phyloP scores from a whole-genome alignment of 2,888 invertebrate genomes.

The Drosophila sordidula region DNA sequence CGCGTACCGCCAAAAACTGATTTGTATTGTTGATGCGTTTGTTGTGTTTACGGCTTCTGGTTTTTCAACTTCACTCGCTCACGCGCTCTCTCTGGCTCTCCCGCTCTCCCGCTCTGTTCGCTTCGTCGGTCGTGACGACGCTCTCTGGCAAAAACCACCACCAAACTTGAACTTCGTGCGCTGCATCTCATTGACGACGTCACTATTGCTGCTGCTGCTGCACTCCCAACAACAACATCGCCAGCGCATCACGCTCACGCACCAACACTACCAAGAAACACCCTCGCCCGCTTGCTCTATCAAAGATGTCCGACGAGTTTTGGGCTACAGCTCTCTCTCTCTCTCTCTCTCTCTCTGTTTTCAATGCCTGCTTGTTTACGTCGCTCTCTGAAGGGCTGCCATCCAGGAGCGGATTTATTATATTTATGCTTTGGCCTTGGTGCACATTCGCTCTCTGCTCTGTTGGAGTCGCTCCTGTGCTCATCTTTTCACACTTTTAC shows the following conservation, averaged over 20 bases:
- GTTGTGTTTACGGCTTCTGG: constrained; percentile 79
- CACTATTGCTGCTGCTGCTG: constrained; percentile 39
- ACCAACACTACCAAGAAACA: constrained; percentile 42
- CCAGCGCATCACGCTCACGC: constrained; percentile 7
- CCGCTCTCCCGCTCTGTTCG: constrained; percentile 6
- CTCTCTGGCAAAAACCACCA: constrained; percentile 48
- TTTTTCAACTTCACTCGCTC: constrained; percentile 54
- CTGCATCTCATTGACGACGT: constrained; percentile 63
- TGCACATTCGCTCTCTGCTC: background rate
- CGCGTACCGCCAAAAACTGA: constrained; percentile 84
- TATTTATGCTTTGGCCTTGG: constrained; percentile 6
- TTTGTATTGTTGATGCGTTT: constrained; percentile 74
- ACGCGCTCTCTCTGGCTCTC: constrained; percentile 10
- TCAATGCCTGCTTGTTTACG: constrained; percentile 25
- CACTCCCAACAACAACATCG: constrained; percentile 22
- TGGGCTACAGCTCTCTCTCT: constrained; percentile 9
- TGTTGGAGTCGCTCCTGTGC: constrained; percentile 24
- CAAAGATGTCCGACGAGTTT: constrained; percentile 50
- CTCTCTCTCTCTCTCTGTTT: constrained; percentile 19
- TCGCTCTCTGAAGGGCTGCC: constrained; percentile 23
- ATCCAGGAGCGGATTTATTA: constrained; percentile 37
- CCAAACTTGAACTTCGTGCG: constrained; percentile 50
- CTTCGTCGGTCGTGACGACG: constrained; percentile 31
- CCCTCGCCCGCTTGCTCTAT: constrained; percentile 56
- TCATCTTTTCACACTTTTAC: constrained; percentile 54